A percentile compares a stretch with the other conserved stretches of the same genome.
These are phyloP conservation scores for Phyllotis vaccarum DNA, from an alignment of 2,797 vertebrate genomes.

Conservation along the genomic window DNA sequence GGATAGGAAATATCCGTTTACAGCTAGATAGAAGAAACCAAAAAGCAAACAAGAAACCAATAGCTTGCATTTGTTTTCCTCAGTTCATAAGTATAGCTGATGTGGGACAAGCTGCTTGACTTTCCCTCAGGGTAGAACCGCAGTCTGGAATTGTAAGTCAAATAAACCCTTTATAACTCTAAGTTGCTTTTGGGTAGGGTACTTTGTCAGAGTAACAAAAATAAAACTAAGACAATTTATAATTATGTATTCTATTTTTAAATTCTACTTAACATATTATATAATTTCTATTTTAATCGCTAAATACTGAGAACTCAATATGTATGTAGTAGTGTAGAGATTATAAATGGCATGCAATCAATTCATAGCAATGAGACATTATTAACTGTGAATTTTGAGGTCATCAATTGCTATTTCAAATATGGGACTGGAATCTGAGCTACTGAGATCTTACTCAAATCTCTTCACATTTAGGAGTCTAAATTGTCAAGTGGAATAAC, in stretches of 20 bases:
- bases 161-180: neutral
- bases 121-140: neutral
- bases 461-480: neutral
- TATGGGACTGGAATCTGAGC: neutral
- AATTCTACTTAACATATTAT: conserved; percentile 11
- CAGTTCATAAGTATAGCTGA: neutral
- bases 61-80: neutral
- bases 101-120: neutral
- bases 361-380: neutral
- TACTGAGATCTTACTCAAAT: neutral
- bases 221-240: neutral
- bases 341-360: neutral
- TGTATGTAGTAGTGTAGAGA: neutral
- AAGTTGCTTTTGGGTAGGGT: neutral
- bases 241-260: neutral
- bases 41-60: neutral
- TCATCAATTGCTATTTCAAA: neutral
- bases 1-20: no score
- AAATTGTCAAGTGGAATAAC: neutral
- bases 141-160: neutral
- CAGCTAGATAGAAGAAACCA: neutral
- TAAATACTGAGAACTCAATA: neutral
- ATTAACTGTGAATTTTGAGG: neutral
- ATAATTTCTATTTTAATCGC: neutral
- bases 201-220: neutral